These are phyloP conservation scores for Myzus persicae DNA, from an alignment of 1,140 invertebrate species.

Conservation along the genomic window DNA sequence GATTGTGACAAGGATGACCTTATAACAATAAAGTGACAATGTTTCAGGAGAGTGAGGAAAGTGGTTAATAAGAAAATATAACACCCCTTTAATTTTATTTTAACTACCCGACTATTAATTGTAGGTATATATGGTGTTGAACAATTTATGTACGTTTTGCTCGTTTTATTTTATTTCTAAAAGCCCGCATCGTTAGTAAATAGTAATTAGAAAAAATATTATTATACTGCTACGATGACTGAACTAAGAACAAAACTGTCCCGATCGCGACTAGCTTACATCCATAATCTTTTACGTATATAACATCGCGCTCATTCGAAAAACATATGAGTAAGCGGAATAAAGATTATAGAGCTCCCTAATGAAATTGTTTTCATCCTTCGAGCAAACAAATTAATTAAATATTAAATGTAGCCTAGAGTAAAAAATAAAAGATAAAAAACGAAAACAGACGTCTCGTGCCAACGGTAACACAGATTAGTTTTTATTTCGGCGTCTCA, in stretches of 20 bases:
- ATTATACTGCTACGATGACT: too few relatives aligned
- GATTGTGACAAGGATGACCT: neutral
- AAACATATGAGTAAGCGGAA: neutral
- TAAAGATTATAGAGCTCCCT: neutral
- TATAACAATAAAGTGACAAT: neutral
- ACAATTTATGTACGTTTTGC: neutral
- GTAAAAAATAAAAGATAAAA: slow-evolving; percentile 32
- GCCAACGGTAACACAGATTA: slow-evolving; percentile 48
- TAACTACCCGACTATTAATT: neutral
- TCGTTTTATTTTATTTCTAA: neutral
- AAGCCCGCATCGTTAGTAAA: neutral
- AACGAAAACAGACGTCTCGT: slow-evolving; percentile 5
- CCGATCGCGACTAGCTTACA: neutral
- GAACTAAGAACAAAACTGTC: neutral
- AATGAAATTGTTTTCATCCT: slow-evolving; percentile 28
- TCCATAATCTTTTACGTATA: neutral
- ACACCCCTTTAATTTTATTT: neutral
- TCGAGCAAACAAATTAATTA: slow-evolving; percentile 32
- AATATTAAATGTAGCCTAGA: slow-evolving; percentile 32
- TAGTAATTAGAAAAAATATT: neutral
- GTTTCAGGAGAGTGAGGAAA: neutral
- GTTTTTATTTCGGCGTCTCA: slow-evolving; percentile 31
- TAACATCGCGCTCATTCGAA: neutral
- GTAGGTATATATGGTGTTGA: neutral
- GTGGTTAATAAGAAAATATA: neutral